Evolutionary conservation across 2,113 vertebrate genomes (phyloP).

Genomic region (Nannospalax galili): DNA sequence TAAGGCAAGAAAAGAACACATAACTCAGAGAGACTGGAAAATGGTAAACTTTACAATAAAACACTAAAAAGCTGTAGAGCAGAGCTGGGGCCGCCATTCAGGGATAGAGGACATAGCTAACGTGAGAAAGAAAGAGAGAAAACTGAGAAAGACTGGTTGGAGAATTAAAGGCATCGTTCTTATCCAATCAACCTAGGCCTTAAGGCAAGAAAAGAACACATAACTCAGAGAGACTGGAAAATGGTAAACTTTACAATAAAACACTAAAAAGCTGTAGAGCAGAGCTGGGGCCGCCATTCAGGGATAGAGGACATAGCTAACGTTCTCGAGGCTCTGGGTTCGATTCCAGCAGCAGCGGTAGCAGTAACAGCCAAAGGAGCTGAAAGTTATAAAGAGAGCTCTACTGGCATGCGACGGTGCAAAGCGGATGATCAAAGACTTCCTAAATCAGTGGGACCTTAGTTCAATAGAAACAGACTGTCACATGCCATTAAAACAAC

Average conservation of each 20-base stretch:
- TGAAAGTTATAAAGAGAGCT: neutral
- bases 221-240: neutral
- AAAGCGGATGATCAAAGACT: constrained; percentile 8
- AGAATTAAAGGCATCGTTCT: neutral
- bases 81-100: too few species aligned
- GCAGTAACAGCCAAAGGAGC: too few species aligned
- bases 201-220: too few species aligned
- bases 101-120: too few species aligned
- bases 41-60: neutral
- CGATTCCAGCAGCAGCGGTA: too few species aligned
- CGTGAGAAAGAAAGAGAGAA: too few species aligned
- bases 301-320: too few species aligned
- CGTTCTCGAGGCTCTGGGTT: too few species aligned
- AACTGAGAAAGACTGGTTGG: neutral
- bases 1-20: too few species aligned
- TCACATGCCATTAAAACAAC: too few species aligned
- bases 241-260: neutral
- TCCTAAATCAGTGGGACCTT: neutral
- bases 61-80: neutral
- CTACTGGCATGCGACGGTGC: neutral
- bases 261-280: neutral
- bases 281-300: too few species aligned
- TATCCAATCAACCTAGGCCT: neutral
- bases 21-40: neutral
- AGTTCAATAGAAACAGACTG: neutral